Evolutionary conservation across 1,140 invertebrate species (phyloP), one percentile per base, ranked within the genome.

Genomic region (Drosophila repletoides): DNA sequence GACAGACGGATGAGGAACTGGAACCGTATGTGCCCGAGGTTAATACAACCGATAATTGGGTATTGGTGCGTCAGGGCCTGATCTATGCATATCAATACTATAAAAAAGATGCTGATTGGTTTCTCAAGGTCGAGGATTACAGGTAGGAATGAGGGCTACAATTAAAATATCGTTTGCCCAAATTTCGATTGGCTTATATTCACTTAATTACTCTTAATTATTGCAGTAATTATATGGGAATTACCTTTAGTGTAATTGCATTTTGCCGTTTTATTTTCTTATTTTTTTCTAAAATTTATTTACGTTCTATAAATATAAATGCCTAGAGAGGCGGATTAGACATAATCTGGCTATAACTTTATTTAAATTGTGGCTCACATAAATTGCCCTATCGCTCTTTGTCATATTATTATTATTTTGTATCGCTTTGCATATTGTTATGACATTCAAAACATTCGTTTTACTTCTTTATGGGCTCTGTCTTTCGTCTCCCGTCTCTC

Each of bases 351-450:
- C 17, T 45, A 56, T 40, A 77, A 65, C 56, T 69, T 61, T 5
- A 58, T 74, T 61, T 79, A 53, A 73, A 73, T 73, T 56, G 75
- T 58, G 41, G 48, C 34, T 29, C 34, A 29, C 68, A 72, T 81
- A 81, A 83, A 83, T 70, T 83, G 55, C 40, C 19, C 59, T 59
- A 31, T 48, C 6, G 15, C 26, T 60, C 34, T 52, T 59, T 69
- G 52, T 56, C 45, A 46, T 70, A 38, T 38, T 63, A 10, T 43
- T 76, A 9, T 46, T 77, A n/a, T n/a, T n/a, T n/a, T n/a, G 76
- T 83, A 83, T 83, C 77, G 77, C 65, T 55, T n/a, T 43, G 61
- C 56, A 67, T 83, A 83, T 83, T 83, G 73, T 74, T 73, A 76
- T 81, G 77, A 65, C 74, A 73, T 73, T 73, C 65, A 53, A 73